Evolutionary conservation across 2,113 vertebrate genomes (phyloP).

Genomic region (Larimichthys crocea): DNA sequence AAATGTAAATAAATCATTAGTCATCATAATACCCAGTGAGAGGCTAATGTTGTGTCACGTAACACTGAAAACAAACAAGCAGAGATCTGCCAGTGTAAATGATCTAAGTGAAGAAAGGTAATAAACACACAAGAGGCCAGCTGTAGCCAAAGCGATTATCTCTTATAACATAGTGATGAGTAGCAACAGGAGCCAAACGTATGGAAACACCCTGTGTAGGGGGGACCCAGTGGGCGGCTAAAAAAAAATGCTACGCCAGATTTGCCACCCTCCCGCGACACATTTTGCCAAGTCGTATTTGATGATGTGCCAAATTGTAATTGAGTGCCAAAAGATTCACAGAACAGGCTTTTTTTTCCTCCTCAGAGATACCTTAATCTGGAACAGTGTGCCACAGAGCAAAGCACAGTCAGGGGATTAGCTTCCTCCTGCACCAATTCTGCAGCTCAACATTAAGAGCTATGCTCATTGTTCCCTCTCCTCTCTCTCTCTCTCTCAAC

Average conservation of each 20-base stretch:
- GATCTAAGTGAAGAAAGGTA: constrained; percentile 1
- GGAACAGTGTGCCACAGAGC: constrained; percentile 45
- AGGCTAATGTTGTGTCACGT: constrained; percentile 47
- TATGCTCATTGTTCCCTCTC: background rate
- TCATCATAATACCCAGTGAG: constrained; percentile 51
- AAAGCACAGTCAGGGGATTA: constrained; percentile 55
- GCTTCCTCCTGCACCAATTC: constrained; percentile 31
- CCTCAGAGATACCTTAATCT: constrained; percentile 58
- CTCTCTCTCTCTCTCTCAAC: constrained; percentile 5
- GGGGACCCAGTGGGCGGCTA: constrained; percentile 22
- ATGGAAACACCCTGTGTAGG: constrained; percentile 45
- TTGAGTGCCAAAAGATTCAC: constrained; percentile 51
- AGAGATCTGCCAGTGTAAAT: constrained; percentile 7
- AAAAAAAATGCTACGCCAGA: constrained; percentile 23
- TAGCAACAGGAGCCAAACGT: constrained; percentile 45
- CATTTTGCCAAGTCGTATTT: constrained; percentile 48
- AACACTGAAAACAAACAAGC: constrained; percentile 61
- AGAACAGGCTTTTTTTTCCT: background rate
- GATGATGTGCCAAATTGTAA: constrained; percentile 56
- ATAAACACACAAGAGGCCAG: constrained; percentile 13
- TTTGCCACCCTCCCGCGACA: constrained; percentile 38
- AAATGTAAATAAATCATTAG: constrained; percentile 55
- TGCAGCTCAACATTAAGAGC: constrained; percentile 34
- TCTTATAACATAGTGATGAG: constrained; percentile 22
- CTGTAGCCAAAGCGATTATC: constrained; percentile 1